Base-by-base conservation (phyloP, 2,888 invertebrate species). In the Pemphredon lugubris region DNA sequence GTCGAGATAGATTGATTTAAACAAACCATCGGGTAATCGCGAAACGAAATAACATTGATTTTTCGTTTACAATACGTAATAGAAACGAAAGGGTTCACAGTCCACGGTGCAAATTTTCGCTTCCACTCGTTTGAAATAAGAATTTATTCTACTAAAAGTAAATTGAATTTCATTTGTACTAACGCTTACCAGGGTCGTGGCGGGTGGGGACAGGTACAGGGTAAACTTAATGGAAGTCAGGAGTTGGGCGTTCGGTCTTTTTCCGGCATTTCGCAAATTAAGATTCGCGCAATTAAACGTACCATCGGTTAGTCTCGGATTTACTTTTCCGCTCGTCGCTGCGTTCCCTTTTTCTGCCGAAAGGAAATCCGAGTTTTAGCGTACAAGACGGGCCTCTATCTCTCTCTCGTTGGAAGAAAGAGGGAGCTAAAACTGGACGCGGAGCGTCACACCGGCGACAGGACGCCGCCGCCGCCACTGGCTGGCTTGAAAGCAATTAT, bases 401-500 rank as follows among this genome's bases (percentile, higher is more conserved):
- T n/a, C 47, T 67, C 23, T 18, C 39, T n/a, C 26, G 30, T 45
- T 5, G 32, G 42, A 34, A 53, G 63, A 69, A 57, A 71, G 61
- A 69, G 71, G 54, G 58, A 44, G 53, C 48, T 55, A 66, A 67
- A 69, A 71, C 79, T 79, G 81, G 81, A 82, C 81, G 77, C 71
- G 64, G 77, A 79, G 79, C 83, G 84, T 81, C 83, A 75, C 75
- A 77, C 76, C 79, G 83, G 83, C 83, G 84, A 81, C 84, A 71
- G 76, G 78, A 82, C 78, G 79, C 75, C 81, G 71, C 54, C 73
- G 64, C 72, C 66, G 68, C 50, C 71, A 73, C 73, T 75, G 75
- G 64, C 77, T 75, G 79, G 79, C 77, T 82, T 76, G 66, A 75
- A 81, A 84, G 87, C 88, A 89, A 89, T 89, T 89, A 89, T 88